phyloP scores from a whole-genome alignment of 1,140 invertebrate genomes.

The Ridgeia piscesae region DNA sequence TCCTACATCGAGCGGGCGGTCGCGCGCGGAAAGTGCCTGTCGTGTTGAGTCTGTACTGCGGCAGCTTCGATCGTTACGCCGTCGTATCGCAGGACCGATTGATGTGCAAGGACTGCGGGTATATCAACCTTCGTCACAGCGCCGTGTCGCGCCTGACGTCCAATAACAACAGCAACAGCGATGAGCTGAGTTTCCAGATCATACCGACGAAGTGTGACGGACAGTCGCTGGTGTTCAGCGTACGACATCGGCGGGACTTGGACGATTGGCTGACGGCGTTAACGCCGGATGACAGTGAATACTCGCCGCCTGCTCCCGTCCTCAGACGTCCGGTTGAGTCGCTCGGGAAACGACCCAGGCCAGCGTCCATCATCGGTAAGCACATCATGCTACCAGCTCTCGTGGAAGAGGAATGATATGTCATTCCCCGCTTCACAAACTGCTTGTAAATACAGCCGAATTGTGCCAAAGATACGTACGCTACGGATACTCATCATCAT shows the following conservation, averaged over 20 bases:
- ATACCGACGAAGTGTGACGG: not conserved
- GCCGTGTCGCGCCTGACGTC: not conserved
- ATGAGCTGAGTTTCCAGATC: conserved; percentile 13
- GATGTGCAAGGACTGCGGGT: conserved; percentile 11
- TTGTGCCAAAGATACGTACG: not conserved
- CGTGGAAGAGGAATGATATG: not conserved
- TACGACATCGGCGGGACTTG: not conserved
- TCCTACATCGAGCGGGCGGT: not conserved
- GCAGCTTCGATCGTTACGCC: conserved; percentile 13
- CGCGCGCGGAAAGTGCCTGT: not conserved
- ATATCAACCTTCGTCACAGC: conserved; percentile 17
- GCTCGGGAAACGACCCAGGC: not conserved
- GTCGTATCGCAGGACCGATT: conserved; percentile 17
- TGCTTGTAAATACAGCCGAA: not conserved
- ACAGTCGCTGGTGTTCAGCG: not conserved
- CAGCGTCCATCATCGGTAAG: not conserved
- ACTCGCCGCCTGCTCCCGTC: not conserved
- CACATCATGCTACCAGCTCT: not conserved
- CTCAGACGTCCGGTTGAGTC: not conserved
- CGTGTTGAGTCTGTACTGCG: conserved; percentile 4
- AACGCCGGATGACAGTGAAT: not conserved
- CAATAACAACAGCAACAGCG: not conserved
- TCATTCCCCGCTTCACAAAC: not conserved
- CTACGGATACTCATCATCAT: not conserved
- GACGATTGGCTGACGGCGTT: conserved; percentile 13